Evolutionary conservation across 2,888 invertebrate species (phyloP), one percentile per base, ranked within the genome.

Genomic region (Ecliptopera silaceata): DNA sequence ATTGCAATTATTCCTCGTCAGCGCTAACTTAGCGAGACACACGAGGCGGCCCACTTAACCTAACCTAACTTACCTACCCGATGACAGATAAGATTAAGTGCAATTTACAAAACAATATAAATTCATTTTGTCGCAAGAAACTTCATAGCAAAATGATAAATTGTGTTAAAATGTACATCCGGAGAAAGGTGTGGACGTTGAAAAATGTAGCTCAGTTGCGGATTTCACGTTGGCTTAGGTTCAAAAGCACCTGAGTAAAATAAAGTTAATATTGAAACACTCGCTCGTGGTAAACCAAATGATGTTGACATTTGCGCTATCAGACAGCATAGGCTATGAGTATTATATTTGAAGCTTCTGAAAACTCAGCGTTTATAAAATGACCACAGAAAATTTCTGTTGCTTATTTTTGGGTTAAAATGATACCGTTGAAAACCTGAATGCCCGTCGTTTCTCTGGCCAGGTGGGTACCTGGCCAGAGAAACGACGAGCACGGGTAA

Each of bases 81-180:
- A 61, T 71, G 75, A 74, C 77, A 80, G 76, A 75, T 78, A 68
- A 71, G 74, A 71, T 75, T 75, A 77, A 77, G 70, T 70, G 56
- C 59, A 69, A 73, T 71, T 71, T 67, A 69, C 69, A 69, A 70
- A 71, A 74, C 71, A 69, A 65, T 71, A 66, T 63, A 56, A 62
- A 59, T 64, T 53, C 41, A 65, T 61, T 63, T 54, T 60, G 60
- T 58, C 63, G 53, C 60, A 56, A 50, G 63, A 61, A 66, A 64
- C 63, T 62, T 66, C 49, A 57, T 42, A 56, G 54, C 55, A 55
- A 58, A 59, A 64, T 68, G 64, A 67, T 64, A 60, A 64, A 65
- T 64, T 61, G 60, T 46, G 50, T 56, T 59, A 57, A 56, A 57
- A 50, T 42, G 43, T 56, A 61, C 56, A 61, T 63, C 59, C 57